These are phyloP conservation scores for Drosophila longiperda DNA, from an alignment of 2,888 invertebrate species.

Conservation along the genomic window DNA sequence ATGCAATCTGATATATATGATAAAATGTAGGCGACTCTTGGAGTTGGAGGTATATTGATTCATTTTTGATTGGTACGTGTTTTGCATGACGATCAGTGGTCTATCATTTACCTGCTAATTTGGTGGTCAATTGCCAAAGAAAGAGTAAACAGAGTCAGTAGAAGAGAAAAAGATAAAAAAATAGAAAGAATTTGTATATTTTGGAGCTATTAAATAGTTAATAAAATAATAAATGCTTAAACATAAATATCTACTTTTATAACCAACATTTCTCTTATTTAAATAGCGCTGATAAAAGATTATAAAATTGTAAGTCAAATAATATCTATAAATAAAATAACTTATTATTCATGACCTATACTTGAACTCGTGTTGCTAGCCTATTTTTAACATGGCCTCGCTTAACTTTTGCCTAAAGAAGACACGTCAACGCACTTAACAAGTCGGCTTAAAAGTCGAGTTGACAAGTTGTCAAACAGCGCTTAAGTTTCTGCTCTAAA, in stretches of 20 bases:
- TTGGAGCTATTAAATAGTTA: neutral
- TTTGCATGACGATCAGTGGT: slow-evolving; percentile 51
- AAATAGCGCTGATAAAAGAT: neutral
- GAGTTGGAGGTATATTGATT: slow-evolving; percentile 58
- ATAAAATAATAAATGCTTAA: neutral
- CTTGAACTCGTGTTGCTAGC: slow-evolving; percentile 15
- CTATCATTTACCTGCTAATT: slow-evolving; percentile 67
- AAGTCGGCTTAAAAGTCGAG: slow-evolving; percentile 29
- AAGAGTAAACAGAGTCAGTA: neutral
- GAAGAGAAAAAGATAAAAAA: neutral
- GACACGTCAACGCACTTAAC: slow-evolving; percentile 21
- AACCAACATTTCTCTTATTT: neutral
- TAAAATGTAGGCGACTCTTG: neutral
- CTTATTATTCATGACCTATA: slow-evolving; percentile 26
- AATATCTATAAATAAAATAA: neutral
- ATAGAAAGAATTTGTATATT: neutral
- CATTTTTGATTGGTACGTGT: slow-evolving; percentile 66
- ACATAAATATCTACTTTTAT: neutral
- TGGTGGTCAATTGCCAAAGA: slow-evolving; percentile 1
- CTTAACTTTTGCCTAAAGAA: neutral
- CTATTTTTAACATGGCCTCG: slow-evolving; percentile 15
- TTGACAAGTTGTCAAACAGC: slow-evolving; percentile 59
- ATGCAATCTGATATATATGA: slow-evolving; percentile 4
- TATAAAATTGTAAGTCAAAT: neutral
- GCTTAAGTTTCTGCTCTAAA: slow-evolving; percentile 44